Base-by-base conservation (phyloP, 2,113 vertebrate species). In the Brachyhypopomus gauderio region DNA sequence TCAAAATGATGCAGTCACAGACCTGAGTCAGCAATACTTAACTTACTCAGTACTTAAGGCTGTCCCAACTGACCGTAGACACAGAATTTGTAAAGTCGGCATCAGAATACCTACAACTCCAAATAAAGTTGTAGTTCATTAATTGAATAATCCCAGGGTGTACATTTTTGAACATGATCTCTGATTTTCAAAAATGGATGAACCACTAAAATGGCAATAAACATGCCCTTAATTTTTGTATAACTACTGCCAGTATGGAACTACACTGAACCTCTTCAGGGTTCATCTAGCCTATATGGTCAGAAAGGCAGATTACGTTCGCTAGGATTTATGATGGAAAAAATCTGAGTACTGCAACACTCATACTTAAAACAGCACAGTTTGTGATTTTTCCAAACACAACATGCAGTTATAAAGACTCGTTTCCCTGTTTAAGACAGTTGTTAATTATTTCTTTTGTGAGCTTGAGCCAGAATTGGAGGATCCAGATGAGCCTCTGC, bases 401-500 rank as follows among this genome's bases (percentile, higher is more conserved):
- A 90, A 91, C 93, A 93, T 93, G 92, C 93, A 92, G 83, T 90
- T 90, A 80, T 82, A 85, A 78, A 77, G 71, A 83, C 83, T 85
- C 87, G 36, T 34, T 79, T 86, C 86, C 76, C 77, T 85, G 70
- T 88, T 89, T 84, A 85, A 78, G 72, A 83, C 83, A 77, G 87
- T 83, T 88, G 85, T 52, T 88, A 89, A 74, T 95, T 94, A 97
- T 96, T 98, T 97, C 96, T 98, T 97, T 98, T 98, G 97, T 90
- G 94, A 97, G 95, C 96, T 97, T 89, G 97, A 98, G 94, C 94
- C 97, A 91, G 97, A 99, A 91, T 96, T 94, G 88, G 98, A 98
- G 41, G 97, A 99, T 94, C 97, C 96, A 77, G 97, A 96, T 55
- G 97, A 98, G 89, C 92, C 93, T 88, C 95, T 89, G 92, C 92